These are phyloP conservation scores for Aethes cnicana DNA, from an alignment of 2,888 invertebrate species.

Conservation along the genomic window DNA sequence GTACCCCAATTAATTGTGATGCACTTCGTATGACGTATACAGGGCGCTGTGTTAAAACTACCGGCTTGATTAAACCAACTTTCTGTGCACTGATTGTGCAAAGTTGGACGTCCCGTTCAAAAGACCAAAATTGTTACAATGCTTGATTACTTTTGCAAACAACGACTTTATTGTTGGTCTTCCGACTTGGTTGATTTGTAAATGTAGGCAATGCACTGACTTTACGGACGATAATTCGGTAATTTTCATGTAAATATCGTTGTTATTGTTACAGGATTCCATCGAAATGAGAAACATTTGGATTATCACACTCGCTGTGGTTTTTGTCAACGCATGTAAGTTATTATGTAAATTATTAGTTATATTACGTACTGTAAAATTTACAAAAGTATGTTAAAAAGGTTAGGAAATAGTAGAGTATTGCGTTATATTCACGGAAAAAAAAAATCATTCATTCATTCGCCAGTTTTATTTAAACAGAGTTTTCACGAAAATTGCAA, in stretches of 20 bases:
- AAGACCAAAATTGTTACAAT: neutral
- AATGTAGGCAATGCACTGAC: too few relatives aligned
- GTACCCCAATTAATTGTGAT: neutral
- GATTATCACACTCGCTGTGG: conserved; percentile 32
- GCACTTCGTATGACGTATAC: conserved; percentile 20
- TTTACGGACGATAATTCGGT: too few relatives aligned
- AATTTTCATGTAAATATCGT: neutral
- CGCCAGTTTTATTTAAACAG: too few relatives aligned
- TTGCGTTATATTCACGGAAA: too few relatives aligned
- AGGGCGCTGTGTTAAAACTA: conserved; percentile 11
- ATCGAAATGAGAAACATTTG: conserved; percentile 37
- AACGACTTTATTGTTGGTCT: too few relatives aligned
- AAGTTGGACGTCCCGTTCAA: neutral
- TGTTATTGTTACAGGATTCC: conserved; percentile 38
- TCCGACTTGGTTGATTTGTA: too few relatives aligned
- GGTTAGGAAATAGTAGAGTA: too few relatives aligned
- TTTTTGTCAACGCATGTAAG: conserved; percentile 40
- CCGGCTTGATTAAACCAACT: conserved; percentile 21
- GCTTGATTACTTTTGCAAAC: too few relatives aligned
- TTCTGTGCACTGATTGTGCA: neutral
- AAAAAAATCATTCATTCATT: too few relatives aligned
- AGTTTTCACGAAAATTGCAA: too few relatives aligned
- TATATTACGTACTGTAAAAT: neutral
- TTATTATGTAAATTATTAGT: neutral
- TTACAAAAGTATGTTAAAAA: neutral